Evolutionary conservation across 64 coral and sea anemone genomes (phyloP), one percentile per base, ranked within the genome.

Genomic region (Hydrozoanthus tunicans): DNA sequence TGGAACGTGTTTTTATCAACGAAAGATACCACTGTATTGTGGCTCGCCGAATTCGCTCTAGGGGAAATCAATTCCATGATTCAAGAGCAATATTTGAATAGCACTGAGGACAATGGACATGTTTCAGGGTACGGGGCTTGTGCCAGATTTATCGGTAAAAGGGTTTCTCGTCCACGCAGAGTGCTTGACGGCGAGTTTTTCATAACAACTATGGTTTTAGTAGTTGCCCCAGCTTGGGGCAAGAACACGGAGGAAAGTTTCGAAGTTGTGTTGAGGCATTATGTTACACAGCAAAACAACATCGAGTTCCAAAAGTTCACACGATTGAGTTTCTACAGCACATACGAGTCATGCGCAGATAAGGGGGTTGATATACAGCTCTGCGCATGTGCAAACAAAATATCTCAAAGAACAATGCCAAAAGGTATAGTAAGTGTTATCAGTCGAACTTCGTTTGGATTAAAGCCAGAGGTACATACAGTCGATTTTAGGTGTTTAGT

Each of bases 1-100:
- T 93, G 94, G 97, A 91, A 80, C 27, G 91, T 81, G 73, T 93
- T 95, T 51, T 62, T 99, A 14, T 71, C 79, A 3, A 56, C 81
- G 56, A 83, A 85, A 10, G 91, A 90, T 8, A 53, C 81, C 7
- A 84, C 76, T 0, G 94, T 96, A 0, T 69, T 82, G 32, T 99
- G 97, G 97, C 90, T 95, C 9, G 94, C 94, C 11, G 94, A 99
- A 54, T 91, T 92, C 73, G 97, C 97, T 6, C 64, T 96, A 14
- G 97, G 97, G 3, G 58, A 91, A 6, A 95, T 99, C 13, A 99
- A 99, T 59, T 93, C 95, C 5, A 90, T 91, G 64, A 92, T 99
- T 72, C 91, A 95, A 61, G 51, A 65, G 6, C 97, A 99, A 79
- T 95, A 93, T 63, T 84, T 90, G 56, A 62, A 56, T 43, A 72